Conservation (phyloP, 2,888 invertebrate species). For the Hemaris fuciformis region DNA sequence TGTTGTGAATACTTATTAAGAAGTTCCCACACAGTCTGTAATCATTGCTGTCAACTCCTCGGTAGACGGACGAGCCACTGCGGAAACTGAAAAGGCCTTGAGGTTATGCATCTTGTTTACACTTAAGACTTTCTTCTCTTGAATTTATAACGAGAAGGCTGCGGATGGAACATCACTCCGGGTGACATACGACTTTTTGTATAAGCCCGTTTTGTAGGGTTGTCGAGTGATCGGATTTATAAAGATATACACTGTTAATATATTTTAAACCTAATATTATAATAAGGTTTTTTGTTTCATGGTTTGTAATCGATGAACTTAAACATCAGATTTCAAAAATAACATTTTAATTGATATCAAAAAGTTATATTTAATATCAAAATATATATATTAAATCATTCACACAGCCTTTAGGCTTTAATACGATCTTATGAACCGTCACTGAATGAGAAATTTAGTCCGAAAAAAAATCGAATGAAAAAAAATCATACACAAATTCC, state of each 20-base stretch:
- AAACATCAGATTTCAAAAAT: too few relatives aligned
- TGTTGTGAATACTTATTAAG: slow-evolving; percentile 74
- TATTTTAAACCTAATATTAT: too few relatives aligned
- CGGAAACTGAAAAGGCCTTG: slow-evolving; percentile 34
- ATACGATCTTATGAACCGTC: too few relatives aligned
- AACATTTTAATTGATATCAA: too few relatives aligned
- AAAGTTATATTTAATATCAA: too few relatives aligned
- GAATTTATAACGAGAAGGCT: slow-evolving; percentile 22
- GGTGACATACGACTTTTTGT: slow-evolving; percentile 41
- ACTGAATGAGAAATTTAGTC: too few relatives aligned
- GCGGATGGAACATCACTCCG: slow-evolving; percentile 24
- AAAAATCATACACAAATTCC: not conserved
- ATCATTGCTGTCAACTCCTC: slow-evolving; percentile 71
- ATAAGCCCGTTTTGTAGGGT: slow-evolving; percentile 14
- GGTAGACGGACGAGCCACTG: slow-evolving; percentile 33
- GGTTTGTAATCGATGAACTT: too few relatives aligned
- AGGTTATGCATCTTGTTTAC: slow-evolving; percentile 23
- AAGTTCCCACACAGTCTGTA: slow-evolving; percentile 61
- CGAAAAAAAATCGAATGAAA: too few relatives aligned
- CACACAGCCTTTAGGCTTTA: too few relatives aligned
- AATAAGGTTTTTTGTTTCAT: too few relatives aligned
- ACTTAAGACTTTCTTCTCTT: slow-evolving; percentile 15
- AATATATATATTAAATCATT: too few relatives aligned
- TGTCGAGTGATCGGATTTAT: not conserved
- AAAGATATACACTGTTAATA: too few relatives aligned